Percentiles rank a stretch among this genome's conserved stretches.
Conservation (phyloP, 2,113 vertebrate species). For the Marmota flaviventris region DNA sequence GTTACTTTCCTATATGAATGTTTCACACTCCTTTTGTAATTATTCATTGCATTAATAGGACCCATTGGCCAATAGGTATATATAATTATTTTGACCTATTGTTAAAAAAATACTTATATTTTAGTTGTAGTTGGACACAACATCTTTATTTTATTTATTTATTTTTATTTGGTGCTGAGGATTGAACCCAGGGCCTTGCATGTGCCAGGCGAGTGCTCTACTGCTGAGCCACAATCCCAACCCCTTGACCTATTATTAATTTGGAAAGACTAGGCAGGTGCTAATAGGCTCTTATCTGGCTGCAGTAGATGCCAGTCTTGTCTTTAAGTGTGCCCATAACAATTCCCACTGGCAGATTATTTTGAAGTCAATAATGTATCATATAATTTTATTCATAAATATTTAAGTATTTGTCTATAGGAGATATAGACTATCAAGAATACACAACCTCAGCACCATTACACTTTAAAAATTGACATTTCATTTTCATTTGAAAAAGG, state of each 20-base stretch:
- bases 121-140: no score
- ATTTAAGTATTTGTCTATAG: background rate
- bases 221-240: no score
- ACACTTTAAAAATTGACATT: background rate
- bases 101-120: background rate
- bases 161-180: no score
- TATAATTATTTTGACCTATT: slow-evolving; percentile 7
- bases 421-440: background rate
- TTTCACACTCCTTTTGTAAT: background rate
- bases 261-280: background rate
- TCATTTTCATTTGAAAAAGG: background rate
- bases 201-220: no score
- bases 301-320: background rate
- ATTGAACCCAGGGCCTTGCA: no score
- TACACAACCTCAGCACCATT: background rate
- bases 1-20: background rate
- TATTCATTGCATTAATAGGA: background rate
- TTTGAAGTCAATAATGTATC: background rate
- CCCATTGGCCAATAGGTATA: background rate
- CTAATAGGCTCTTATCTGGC: background rate
- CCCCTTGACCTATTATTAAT: background rate
- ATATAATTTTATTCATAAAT: background rate
- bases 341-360: background rate
- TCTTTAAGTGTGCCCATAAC: background rate
- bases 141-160: no score